Evolutionary conservation across 2,113 vertebrate genomes (phyloP).

Genomic region (Arothron firmamentum): DNA sequence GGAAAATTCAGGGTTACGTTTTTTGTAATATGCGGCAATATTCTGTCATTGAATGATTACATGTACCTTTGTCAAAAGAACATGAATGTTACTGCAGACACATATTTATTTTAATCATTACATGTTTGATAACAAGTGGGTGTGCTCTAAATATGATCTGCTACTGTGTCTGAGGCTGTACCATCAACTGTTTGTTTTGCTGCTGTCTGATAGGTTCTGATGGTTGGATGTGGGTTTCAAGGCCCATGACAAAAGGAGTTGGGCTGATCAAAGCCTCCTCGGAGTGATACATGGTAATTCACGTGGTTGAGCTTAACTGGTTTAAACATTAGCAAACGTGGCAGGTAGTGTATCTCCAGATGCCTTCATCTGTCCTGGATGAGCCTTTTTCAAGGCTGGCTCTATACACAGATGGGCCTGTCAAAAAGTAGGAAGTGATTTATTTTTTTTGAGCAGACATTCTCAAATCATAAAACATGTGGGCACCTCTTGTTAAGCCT

Average conservation of each 20-base stretch:
- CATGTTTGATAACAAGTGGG: slow-evolving; percentile 4
- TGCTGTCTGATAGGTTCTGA: slow-evolving; percentile 50
- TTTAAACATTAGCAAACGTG: slow-evolving; percentile 73
- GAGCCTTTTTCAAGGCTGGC: slow-evolving; percentile 61
- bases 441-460: slow-evolving; percentile 17
- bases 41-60: no score
- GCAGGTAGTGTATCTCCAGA: slow-evolving; percentile 70
- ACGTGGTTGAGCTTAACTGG: slow-evolving; percentile 63
- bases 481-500: slow-evolving; percentile 14
- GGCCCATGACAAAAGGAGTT: slow-evolving; percentile 32
- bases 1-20: no score
- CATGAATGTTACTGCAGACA: no score
- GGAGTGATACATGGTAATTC: slow-evolving; percentile 56
- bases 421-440: slow-evolving; percentile 40
- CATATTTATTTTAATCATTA: no score
- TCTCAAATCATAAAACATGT: slow-evolving; percentile 38
- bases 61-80: no score
- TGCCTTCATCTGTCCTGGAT: slow-evolving; percentile 69
- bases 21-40: no score
- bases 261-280: slow-evolving; percentile 68
- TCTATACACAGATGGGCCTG: slow-evolving; percentile 64
- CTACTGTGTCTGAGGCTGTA: neutral
- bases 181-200: slow-evolving; percentile 25
- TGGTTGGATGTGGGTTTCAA: slow-evolving; percentile 26
- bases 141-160: slow-evolving; percentile 8